A percentile compares a stretch with the other conserved stretches of the same genome.
Evolutionary conservation across 2,888 invertebrate species (phyloP).

Genomic region (Tachina lurida): DNA sequence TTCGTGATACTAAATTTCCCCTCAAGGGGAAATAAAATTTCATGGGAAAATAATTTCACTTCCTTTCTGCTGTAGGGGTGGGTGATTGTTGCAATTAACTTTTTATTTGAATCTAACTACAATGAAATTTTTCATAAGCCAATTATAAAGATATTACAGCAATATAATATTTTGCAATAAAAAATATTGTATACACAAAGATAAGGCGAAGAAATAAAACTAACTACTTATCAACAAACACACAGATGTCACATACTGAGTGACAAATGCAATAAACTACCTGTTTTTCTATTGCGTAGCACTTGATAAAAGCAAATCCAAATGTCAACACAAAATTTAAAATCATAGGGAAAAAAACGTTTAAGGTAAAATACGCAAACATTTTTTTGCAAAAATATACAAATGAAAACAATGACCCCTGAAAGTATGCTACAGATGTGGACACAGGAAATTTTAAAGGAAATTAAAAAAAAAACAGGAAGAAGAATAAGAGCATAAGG

Average conservation of each 20-base stretch:
- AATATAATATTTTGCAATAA: too few species aligned
- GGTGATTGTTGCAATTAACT: too few species aligned
- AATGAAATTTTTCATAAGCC: too few species aligned
- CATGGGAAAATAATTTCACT: too few species aligned
- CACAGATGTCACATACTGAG: neutral
- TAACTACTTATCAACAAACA: neutral
- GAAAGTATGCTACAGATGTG: constrained; percentile 55
- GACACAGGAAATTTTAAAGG: constrained; percentile 8
- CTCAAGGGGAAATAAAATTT: too few species aligned
- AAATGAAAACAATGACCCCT: constrained; percentile 63
- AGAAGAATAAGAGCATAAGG: neutral
- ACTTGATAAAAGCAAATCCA: constrained; percentile 37
- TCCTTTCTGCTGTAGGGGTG: too few species aligned
- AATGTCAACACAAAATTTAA: constrained; percentile 62
- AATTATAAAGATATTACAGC: too few species aligned
- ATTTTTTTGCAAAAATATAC: neutral
- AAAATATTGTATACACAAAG: too few species aligned
- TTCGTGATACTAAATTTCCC: too few species aligned
- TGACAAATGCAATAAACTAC: neutral
- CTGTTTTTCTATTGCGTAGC: neutral
- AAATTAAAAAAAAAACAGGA: neutral
- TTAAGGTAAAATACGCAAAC: constrained; percentile 3
- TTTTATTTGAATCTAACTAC: too few species aligned
- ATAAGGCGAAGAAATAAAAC: too few species aligned
- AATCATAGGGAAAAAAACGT: constrained; percentile 23